Percentiles rank a stretch among this genome's conserved stretches.
phyloP scores from a whole-genome alignment of 2,113 vertebrate genomes.

The Crotalus helleri region DNA sequence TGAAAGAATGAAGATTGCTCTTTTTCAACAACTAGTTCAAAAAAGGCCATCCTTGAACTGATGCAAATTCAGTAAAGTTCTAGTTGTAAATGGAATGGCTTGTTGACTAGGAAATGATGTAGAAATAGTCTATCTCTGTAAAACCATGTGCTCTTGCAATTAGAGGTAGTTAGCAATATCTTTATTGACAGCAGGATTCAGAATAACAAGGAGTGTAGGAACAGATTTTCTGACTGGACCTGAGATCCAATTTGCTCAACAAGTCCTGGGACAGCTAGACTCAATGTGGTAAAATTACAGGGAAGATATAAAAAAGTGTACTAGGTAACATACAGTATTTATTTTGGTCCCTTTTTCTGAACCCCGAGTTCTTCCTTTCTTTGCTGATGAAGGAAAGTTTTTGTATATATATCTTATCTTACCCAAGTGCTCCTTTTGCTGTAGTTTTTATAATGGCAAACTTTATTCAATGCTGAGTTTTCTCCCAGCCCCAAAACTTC shows the following conservation, averaged over 20 bases:
- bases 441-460: background rate
- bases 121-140: background rate
- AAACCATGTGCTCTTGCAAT: background rate
- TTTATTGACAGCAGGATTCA: background rate
- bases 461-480: background rate
- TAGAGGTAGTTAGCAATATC: background rate
- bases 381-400: background rate
- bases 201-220: background rate
- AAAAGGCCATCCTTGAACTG: background rate
- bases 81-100: background rate
- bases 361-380: background rate
- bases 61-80: background rate
- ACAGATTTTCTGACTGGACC: background rate
- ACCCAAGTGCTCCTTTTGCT: too few species aligned
- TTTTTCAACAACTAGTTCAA: background rate
- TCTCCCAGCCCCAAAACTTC: background rate
- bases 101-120: background rate
- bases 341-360: background rate
- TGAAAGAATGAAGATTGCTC: background rate
- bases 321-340: background rate
- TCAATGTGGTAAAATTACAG: background rate
- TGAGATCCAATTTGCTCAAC: background rate
- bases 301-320: background rate
- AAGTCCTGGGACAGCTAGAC: background rate
- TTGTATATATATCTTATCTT: background rate